phyloP scores from a whole-genome alignment of 2,888 invertebrate genomes.

The Heliconius erato region DNA sequence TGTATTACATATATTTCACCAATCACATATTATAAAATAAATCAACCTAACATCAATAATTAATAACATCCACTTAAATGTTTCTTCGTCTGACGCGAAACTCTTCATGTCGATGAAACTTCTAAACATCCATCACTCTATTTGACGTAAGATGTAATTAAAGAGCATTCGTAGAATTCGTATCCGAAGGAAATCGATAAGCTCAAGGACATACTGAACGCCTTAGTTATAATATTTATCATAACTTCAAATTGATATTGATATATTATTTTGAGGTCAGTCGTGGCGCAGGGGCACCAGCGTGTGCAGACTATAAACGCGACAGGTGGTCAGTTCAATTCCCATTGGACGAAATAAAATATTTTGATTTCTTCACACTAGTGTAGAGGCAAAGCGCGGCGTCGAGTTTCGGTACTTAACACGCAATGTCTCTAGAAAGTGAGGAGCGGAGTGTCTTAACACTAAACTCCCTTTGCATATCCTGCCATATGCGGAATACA shows the following conservation, averaged over 20 bases:
- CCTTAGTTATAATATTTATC: slow-evolving; percentile 16
- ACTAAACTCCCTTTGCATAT: not conserved
- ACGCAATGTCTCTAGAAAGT: not conserved
- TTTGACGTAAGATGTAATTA: slow-evolving; percentile 37
- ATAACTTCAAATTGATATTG: not conserved
- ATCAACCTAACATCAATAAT: not conserved
- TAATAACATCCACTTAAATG: not conserved
- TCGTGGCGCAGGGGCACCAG: too few species aligned
- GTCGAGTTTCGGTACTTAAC: not conserved
- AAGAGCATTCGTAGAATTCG: slow-evolving; percentile 35
- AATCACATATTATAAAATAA: not conserved
- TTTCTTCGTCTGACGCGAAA: slow-evolving; percentile 3
- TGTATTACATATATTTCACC: not conserved
- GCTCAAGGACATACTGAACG: slow-evolving; percentile 37
- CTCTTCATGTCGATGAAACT: slow-evolving; percentile 27
- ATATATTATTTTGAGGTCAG: too few species aligned
- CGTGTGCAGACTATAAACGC: too few species aligned
- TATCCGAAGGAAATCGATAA: slow-evolving; percentile 39
- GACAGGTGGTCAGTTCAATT: too few species aligned
- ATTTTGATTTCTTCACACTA: too few species aligned
- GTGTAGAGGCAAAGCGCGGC: not conserved
- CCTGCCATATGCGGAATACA: not conserved
- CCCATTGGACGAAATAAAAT: too few species aligned
- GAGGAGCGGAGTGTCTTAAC: not conserved
- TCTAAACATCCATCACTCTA: slow-evolving; percentile 25